Conservation (phyloP, 2,797 vertebrate species). For the Melanotaenia trifasciata region DNA sequence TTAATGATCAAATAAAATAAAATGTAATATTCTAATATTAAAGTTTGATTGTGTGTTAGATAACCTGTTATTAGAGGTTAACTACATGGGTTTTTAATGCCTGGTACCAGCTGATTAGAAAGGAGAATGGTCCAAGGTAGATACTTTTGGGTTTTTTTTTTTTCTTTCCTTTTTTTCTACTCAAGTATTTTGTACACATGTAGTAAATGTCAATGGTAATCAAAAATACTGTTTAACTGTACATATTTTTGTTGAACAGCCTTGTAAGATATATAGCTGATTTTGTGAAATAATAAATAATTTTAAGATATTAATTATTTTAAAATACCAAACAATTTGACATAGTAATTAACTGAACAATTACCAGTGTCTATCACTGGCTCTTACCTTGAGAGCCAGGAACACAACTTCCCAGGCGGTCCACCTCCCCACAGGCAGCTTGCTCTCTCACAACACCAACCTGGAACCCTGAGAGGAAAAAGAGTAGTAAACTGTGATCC, state of each 20-base stretch:
- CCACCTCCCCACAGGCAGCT: slow-evolving; percentile 74
- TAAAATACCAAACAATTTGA: background rate
- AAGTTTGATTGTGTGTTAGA: slow-evolving; percentile 2
- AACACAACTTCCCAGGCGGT: slow-evolving; percentile 75
- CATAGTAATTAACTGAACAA: background rate
- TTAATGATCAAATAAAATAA: background rate
- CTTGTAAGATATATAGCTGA: background rate
- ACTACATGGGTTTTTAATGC: background rate
- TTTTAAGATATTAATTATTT: background rate
- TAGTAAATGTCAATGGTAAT: background rate
- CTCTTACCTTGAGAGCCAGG: slow-evolving; percentile 79
- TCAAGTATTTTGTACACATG: background rate
- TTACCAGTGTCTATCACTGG: background rate
- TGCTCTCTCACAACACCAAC: slow-evolving; percentile 81
- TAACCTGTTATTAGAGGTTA: background rate
- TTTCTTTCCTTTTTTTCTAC: background rate
- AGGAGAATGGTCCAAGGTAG: background rate
- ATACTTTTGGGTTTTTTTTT: background rate
- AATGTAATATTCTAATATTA: background rate
- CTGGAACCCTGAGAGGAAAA: slow-evolving; percentile 79
- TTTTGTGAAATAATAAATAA: background rate
- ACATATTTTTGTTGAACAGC: background rate
- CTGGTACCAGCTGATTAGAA: background rate
- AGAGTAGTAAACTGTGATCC: no score
- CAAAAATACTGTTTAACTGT: background rate